These are phyloP conservation scores for Cyaniris semiargus DNA, from an alignment of 2,888 invertebrate species.

Conservation along the genomic window DNA sequence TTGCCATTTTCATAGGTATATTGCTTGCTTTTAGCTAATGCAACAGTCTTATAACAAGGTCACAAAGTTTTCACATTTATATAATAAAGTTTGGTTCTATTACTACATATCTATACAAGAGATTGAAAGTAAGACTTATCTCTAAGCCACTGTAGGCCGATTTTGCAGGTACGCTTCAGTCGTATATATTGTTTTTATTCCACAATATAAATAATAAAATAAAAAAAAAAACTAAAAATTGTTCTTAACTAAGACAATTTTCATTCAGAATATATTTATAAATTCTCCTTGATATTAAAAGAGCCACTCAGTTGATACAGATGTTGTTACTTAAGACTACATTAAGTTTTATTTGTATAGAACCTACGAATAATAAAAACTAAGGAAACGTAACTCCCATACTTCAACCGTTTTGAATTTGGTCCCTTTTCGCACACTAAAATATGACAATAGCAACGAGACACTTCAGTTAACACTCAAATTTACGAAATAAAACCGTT, in stretches of 20 bases:
- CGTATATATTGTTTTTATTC: no score
- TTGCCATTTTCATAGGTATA: no score
- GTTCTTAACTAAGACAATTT: not conserved
- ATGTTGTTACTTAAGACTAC: not conserved
- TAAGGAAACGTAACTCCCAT: no score
- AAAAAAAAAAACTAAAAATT: not conserved
- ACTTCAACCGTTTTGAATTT: no score
- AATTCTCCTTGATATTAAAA: not conserved
- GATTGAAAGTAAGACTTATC: not conserved
- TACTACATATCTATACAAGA: not conserved
- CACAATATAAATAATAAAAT: no score
- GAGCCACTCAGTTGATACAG: not conserved
- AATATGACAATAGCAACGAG: no score
- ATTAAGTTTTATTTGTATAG: not conserved
- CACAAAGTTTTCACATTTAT: constrained; percentile 10
- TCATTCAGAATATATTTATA: no score
- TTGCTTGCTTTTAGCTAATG: not conserved
- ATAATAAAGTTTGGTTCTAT: not conserved
- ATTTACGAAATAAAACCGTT: no score
- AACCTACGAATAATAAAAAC: no score
- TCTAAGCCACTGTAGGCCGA: no score
- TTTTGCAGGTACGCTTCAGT: not conserved
- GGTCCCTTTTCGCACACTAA: no score
- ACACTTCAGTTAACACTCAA: no score
- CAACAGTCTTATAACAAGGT: not conserved